A percentile compares a stretch with the other conserved stretches of the same genome.
phyloP scores from a whole-genome alignment of 2,113 vertebrate species.

The Actenoides lindsayi region DNA sequence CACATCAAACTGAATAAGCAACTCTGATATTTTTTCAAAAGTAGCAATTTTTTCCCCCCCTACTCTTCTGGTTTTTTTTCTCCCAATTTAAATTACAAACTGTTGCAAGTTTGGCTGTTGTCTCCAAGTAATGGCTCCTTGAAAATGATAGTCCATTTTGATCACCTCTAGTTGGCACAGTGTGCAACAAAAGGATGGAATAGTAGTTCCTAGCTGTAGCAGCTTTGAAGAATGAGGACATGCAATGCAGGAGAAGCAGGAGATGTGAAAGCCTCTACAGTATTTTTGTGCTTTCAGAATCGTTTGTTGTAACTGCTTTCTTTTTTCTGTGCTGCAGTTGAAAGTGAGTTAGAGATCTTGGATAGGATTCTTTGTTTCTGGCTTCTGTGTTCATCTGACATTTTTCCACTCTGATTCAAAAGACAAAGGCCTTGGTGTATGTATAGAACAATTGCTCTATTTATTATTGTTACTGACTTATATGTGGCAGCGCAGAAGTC shows the following conservation, averaged over 20 bases:
- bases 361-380: slow-evolving; percentile 52
- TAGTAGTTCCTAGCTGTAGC: not conserved
- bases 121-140: not conserved
- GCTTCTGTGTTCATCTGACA: slow-evolving; percentile 28
- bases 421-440: slow-evolving; percentile 63
- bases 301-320: not conserved
- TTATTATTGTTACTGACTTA: slow-evolving; percentile 25
- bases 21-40: not conserved
- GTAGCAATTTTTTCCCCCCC: not conserved
- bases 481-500: not conserved
- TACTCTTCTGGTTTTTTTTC: not conserved
- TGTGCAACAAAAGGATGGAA: not conserved
- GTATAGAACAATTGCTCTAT: slow-evolving; percentile 31
- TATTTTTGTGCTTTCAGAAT: not conserved
- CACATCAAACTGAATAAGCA: not conserved
- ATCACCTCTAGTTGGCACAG: not conserved
- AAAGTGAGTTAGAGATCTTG: slow-evolving; percentile 19
- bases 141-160: not conserved
- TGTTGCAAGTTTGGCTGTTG: not conserved
- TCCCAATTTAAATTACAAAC: not conserved
- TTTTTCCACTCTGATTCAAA: slow-evolving; percentile 46
- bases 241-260: not conserved
- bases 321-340: slow-evolving; percentile 20
- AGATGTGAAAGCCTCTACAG: not conserved
- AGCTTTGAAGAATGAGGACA: not conserved